Evolutionary conservation across 2,797 vertebrate species (phyloP).

Genomic region (Sylvilagus floridanus): DNA sequence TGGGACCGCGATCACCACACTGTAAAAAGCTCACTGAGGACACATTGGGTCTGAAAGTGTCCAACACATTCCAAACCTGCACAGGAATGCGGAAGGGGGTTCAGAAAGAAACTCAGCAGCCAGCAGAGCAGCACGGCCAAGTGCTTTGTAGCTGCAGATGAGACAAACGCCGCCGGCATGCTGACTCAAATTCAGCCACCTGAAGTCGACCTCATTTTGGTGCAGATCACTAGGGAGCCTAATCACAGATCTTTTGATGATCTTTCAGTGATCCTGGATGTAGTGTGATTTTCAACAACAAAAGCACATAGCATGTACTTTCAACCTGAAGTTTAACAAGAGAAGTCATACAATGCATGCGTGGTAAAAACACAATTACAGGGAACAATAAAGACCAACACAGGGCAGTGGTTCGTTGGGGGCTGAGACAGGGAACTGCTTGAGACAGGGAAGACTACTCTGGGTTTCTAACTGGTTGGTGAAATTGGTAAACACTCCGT

Average conservation of each 20-base stretch:
- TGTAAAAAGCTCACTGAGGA: neutral
- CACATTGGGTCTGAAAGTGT: neutral
- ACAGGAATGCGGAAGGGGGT: neutral
- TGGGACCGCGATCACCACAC: neutral
- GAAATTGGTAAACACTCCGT: neutral
- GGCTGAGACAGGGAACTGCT: neutral
- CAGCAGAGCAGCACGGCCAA: neutral
- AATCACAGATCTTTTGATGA: neutral
- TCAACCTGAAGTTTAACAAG: neutral
- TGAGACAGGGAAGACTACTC: neutral
- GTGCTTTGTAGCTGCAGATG: neutral
- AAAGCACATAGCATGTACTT: neutral
- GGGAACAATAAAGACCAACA: neutral
- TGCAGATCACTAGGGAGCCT: neutral
- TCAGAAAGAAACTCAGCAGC: neutral
- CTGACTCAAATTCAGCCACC: neutral
- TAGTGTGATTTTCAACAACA: constrained; percentile 30
- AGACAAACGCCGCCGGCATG: neutral
- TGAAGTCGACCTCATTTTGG: neutral
- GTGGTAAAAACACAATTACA: neutral
- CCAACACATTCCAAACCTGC: no score
- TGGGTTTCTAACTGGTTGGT: neutral
- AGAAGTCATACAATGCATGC: neutral
- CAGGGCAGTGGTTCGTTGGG: neutral
- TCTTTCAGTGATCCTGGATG: neutral